Evolutionary conservation across 2,797 vertebrate species (phyloP).

Genomic region (Corythornis leucogaster): DNA sequence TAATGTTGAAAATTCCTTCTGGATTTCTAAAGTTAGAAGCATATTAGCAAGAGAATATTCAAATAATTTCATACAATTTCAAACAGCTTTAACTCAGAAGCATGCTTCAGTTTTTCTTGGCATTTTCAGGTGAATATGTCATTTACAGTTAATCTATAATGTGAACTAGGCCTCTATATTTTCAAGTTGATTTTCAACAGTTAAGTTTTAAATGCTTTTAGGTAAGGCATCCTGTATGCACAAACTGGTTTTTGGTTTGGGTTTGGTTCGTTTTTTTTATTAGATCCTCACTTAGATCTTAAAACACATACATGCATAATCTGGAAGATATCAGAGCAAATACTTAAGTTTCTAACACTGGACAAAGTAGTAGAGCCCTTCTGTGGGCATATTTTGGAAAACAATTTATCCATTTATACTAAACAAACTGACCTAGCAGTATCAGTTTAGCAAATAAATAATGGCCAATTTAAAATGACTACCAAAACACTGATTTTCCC

Average conservation of each 20-base stretch:
- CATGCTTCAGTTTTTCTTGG: background rate
- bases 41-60: background rate
- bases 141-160: background rate
- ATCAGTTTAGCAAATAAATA: background rate
- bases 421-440: background rate
- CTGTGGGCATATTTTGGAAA: background rate
- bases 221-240: background rate
- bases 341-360: background rate
- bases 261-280: too few relatives aligned
- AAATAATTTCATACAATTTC: background rate
- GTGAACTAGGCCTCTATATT: background rate
- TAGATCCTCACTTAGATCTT: background rate
- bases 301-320: accelerated
- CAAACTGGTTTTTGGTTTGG: background rate
- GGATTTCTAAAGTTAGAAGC: background rate
- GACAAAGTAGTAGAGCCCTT: background rate
- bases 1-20: background rate
- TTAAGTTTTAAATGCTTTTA: background rate
- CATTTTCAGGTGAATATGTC: background rate
- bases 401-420: background rate
- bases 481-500: background rate
- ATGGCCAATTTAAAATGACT: background rate
- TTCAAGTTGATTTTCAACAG: background rate
- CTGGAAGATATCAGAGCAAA: background rate
- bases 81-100: background rate